These are phyloP conservation scores for Patella caerulea DNA, from an alignment of 2,888 invertebrate genomes.

Conservation along the genomic window DNA sequence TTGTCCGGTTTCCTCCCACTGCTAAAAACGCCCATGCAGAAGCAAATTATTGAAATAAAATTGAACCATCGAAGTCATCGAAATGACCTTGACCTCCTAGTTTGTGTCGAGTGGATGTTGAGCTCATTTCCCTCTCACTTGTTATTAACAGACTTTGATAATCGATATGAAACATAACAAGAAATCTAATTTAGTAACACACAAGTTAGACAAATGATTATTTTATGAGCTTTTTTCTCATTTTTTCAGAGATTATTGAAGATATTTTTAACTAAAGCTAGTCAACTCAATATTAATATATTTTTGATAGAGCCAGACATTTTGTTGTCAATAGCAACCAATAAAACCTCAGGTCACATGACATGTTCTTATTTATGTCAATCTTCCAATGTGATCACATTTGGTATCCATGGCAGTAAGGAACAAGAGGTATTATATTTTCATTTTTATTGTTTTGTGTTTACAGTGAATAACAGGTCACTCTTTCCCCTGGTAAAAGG, in stretches of 20 bases:
- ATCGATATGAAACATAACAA: too few relatives aligned
- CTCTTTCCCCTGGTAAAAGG: not conserved
- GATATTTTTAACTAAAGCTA: constrained; percentile 37
- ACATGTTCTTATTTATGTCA: constrained; percentile 37
- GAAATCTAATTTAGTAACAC: too few relatives aligned
- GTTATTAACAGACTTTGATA: too few relatives aligned
- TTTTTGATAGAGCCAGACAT: constrained; percentile 56
- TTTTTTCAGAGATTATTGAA: constrained; percentile 36
- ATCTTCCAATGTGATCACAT: constrained; percentile 36
- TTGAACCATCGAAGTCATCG: too few relatives aligned
- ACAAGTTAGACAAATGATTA: too few relatives aligned
- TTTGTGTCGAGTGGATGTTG: too few relatives aligned
- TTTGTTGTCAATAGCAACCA: constrained; percentile 39
- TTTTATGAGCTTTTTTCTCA: not conserved
- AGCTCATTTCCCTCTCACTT: too few relatives aligned
- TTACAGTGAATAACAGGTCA: not conserved
- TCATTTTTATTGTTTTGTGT: not conserved
- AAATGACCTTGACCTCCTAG: too few relatives aligned
- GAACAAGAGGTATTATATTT: constrained; percentile 34
- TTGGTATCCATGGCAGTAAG: constrained; percentile 44
- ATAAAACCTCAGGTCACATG: constrained; percentile 19
- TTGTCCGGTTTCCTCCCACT: too few relatives aligned
- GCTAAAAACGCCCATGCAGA: too few relatives aligned
- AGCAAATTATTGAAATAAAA: too few relatives aligned
- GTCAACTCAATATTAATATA: constrained; percentile 39